A percentile compares a stretch with the other conserved stretches of the same genome.
phyloP scores from a whole-genome alignment of 1,140 invertebrate species.

The Tetramorium alpestre region DNA sequence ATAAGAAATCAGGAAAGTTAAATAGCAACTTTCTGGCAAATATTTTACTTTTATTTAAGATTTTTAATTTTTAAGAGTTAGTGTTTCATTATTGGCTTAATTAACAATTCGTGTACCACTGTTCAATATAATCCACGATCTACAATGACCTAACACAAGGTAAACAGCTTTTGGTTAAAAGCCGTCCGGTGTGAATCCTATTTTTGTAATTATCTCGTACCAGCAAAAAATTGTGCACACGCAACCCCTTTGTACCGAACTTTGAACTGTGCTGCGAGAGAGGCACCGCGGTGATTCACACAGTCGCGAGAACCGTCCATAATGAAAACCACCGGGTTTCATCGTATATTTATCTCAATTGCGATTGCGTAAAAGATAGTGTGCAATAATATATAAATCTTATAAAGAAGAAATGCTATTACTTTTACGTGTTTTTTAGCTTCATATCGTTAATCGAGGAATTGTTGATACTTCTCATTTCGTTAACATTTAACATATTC shows the following conservation, averaged over 20 bases:
- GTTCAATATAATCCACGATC: neutral
- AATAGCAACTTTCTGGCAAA: neutral
- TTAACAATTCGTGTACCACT: neutral
- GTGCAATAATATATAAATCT: neutral
- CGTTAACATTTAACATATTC: slow-evolving; percentile 74
- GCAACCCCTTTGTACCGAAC: neutral
- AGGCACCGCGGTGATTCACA: neutral
- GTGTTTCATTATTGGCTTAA: neutral
- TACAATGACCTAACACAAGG: neutral
- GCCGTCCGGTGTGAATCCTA: neutral
- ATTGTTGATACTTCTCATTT: slow-evolving; percentile 69
- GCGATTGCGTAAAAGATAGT: neutral
- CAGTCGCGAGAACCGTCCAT: too few species aligned
- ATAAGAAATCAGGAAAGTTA: neutral
- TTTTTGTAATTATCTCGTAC: neutral
- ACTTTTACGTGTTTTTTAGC: slow-evolving; percentile 59
- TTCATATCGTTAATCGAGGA: slow-evolving; percentile 71
- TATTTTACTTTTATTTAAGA: neutral
- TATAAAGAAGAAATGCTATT: neutral
- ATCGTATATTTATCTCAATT: neutral
- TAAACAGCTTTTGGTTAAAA: neutral
- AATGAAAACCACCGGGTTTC: neutral
- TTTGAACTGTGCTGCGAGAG: neutral
- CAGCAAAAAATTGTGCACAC: slow-evolving; percentile 5
- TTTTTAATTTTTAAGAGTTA: neutral